Evolutionary conservation across 2,797 vertebrate genomes (phyloP).

Genomic region (Orientallactaga sibirica): DNA sequence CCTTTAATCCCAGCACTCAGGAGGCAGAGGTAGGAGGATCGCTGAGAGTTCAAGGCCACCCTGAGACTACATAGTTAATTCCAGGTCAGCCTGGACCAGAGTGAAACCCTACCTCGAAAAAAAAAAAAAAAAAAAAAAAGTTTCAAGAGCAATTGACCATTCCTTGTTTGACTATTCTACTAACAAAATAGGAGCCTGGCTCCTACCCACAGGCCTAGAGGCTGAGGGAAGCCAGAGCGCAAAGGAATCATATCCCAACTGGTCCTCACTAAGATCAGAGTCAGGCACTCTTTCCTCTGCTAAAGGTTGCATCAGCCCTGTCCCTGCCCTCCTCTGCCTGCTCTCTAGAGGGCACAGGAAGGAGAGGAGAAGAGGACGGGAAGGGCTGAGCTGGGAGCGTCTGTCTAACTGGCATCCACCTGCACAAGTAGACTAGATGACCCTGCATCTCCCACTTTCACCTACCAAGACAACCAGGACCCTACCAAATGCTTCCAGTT

Average conservation of each 20-base stretch:
- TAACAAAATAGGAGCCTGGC: slow-evolving; percentile 61
- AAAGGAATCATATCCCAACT: slow-evolving; percentile 71
- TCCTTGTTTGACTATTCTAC: slow-evolving; percentile 83
- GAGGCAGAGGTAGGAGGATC: too few species aligned
- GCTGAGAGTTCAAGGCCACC: too few species aligned
- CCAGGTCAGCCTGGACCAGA: too few species aligned
- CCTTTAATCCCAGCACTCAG: too few species aligned
- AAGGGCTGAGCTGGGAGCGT: not conserved
- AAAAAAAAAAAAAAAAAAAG: slow-evolving; percentile 51
- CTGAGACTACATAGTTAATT: too few species aligned
- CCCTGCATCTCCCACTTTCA: not conserved
- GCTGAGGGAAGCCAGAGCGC: not conserved
- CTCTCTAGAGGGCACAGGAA: not conserved
- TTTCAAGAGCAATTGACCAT: slow-evolving; percentile 85
- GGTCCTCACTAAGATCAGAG: not conserved
- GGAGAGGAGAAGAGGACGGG: not conserved
- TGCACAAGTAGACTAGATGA: not conserved
- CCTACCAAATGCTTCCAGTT: slow-evolving; percentile 16
- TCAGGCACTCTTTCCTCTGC: not conserved
- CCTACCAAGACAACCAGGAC: not conserved
- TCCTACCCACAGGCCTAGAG: slow-evolving; percentile 48
- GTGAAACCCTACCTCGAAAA: too few species aligned
- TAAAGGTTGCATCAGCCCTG: not conserved
- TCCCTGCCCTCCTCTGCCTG: not conserved
- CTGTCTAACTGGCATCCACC: not conserved